A percentile compares a stretch with the other conserved stretches of the same genome.
phyloP scores from a whole-genome alignment of 92 coral and sea anemone species.

The Virgularia gustaviana region DNA sequence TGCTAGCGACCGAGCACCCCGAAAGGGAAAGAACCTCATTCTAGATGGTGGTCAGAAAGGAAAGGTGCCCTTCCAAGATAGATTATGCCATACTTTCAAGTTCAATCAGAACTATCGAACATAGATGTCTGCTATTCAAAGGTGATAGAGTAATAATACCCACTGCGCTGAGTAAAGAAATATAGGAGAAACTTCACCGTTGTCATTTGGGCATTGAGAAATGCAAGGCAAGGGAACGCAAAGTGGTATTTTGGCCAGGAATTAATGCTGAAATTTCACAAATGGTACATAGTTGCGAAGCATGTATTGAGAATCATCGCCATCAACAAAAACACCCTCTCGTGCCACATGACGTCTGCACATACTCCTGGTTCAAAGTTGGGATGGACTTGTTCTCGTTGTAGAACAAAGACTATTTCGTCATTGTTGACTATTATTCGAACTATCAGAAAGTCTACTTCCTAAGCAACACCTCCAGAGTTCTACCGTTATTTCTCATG shows the following conservation, averaged over 20 bases:
- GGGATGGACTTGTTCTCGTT: conserved; percentile 1
- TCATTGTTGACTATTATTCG: neutral
- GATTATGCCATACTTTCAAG: no score
- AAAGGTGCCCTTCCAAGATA: no score
- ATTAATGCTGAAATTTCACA: conserved; percentile 6
- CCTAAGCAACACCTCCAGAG: neutral
- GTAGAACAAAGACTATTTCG: neutral
- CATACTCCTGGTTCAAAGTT: conserved; percentile 11
- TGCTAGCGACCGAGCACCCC: no score
- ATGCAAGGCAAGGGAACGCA: neutral
- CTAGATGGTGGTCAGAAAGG: no score
- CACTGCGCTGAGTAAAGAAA: no score
- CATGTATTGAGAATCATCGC: conserved; percentile 1
- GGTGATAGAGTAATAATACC: no score
- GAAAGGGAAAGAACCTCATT: no score
- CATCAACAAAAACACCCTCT: neutral
- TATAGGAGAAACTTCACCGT: no score
- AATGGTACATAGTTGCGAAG: conserved; percentile 11
- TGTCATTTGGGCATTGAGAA: no score
- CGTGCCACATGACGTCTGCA: conserved; percentile 3
- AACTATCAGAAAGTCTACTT: neutral
- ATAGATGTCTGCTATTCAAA: no score
- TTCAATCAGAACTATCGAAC: no score
- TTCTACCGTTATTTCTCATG: neutral
- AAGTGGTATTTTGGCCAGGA: neutral